Evolutionary conservation across 2,113 vertebrate genomes (phyloP), one percentile per base, ranked within the genome.

Genomic region (Cyphotilapia sp.): DNA sequence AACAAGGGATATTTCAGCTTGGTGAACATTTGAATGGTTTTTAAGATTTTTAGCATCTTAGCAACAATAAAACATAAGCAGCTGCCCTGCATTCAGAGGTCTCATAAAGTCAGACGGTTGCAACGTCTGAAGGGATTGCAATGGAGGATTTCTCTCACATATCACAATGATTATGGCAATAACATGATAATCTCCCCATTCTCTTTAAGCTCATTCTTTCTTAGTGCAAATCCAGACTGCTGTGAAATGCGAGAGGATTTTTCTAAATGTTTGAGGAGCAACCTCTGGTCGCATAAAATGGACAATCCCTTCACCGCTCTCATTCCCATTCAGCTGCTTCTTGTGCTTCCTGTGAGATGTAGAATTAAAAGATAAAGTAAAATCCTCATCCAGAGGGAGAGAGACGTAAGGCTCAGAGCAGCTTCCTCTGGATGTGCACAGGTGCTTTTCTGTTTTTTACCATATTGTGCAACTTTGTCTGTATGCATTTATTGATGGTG

Each of bases 161-260:
- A 91, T 91, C 88, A 27, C 86, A 88, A 87, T 84, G 91, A 92
- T 92, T 93, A 91, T 87, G 85, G 87, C 93, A 94, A 91, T 92
- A 94, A 92, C 89, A 92, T 87, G 85, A 91, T 93, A 94, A 93
- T 94, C 92, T 93, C 42, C 61, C 59, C 9, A 9, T 83, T 91
- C 85, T 78, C 82, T 87, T 92, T 91, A 91, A 88, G 87, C 85
- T 80, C 57, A 87, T 93, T 91, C 87, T 90, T 78, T 88, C 66
- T 47, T 69, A 11, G 76, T 53, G 56, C 81, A 93, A 93, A 93
- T 92, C 93, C 86, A 19, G 16, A 63, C 89, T 33, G 59, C 86
- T 86, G 85, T 87, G 76, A 91, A 93, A 92, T 51, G 80, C 71
- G 76, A 89, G 83, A 86, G 85, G 89, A 86, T 91, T 89, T 93